These are phyloP conservation scores for Atrichornis clamosus DNA, from an alignment of 2,113 vertebrate species.

Conservation along the genomic window DNA sequence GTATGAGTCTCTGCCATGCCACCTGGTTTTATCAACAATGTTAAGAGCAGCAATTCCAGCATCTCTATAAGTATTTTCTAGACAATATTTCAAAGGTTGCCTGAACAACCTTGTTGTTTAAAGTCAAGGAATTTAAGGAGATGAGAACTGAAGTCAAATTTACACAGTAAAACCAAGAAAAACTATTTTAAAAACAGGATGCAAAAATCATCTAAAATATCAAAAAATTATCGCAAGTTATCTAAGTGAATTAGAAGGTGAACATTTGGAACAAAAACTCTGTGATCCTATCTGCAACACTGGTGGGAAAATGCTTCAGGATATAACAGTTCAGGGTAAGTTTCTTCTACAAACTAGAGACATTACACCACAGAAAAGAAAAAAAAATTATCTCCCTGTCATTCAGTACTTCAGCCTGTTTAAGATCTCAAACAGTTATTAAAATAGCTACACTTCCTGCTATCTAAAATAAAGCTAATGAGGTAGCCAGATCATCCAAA, in stretches of 20 bases:
- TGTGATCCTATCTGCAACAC: not conserved
- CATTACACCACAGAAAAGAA: not conserved
- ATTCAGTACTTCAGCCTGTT: not conserved
- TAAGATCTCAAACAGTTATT: not conserved
- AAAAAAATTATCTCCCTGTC: not conserved
- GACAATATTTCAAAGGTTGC: not conserved
- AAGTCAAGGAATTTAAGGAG: not conserved
- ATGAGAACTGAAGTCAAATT: not conserved
- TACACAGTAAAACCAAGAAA: not conserved
- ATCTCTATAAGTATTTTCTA: not conserved
- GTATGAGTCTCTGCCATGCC: not conserved
- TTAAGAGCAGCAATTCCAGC: not conserved
- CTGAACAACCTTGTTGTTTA: not conserved
- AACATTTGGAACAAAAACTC: not conserved
- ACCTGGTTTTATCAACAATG: not conserved
- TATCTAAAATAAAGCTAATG: not conserved
- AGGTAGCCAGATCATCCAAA: not conserved
- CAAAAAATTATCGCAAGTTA: not conserved
- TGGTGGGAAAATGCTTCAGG: not conserved
- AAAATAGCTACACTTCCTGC: slow-evolving; percentile 1
- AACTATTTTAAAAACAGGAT: not conserved
- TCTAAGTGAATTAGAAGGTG: not conserved
- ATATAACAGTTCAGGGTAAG: not conserved
- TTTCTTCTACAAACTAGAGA: not conserved
- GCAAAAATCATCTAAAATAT: not conserved